phyloP scores from a whole-genome alignment of 2,113 vertebrate genomes.

The Taxidea taxus region DNA sequence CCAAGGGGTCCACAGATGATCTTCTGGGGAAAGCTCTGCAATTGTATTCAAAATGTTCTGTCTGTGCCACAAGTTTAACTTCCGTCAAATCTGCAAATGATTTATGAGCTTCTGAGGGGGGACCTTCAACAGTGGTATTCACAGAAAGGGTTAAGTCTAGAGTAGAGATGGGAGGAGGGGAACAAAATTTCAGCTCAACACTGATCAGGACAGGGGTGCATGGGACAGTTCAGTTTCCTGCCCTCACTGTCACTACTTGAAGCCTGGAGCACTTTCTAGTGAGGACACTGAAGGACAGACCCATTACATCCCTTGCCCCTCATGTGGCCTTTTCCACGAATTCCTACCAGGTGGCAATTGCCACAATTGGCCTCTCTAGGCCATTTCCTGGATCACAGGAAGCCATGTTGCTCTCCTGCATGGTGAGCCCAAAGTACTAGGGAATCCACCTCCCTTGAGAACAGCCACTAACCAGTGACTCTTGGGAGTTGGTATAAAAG shows the following conservation, averaged over 20 bases:
- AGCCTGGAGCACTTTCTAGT: not conserved
- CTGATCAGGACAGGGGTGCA: not conserved
- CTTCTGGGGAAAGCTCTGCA: not conserved
- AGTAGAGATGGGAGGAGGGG: not conserved
- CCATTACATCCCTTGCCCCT: not conserved
- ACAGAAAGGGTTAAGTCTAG: not conserved
- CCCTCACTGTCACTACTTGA: not conserved
- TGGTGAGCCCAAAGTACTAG: too few relatives aligned
- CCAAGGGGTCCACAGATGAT: not conserved
- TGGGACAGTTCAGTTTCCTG: too few relatives aligned
- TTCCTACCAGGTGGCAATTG: not conserved
- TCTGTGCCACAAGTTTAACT: not conserved
- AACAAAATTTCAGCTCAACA: not conserved
- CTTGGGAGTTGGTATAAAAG: not conserved
- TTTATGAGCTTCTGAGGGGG: too few relatives aligned
- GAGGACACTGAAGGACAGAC: not conserved
- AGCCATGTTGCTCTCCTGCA: not conserved
- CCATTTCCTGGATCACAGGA: not conserved
- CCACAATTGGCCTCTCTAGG: not conserved
- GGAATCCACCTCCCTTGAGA: fast-evolving
- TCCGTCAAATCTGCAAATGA: too few relatives aligned
- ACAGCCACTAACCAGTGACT: not conserved
- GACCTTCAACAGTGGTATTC: not conserved
- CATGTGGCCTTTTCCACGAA: not conserved
- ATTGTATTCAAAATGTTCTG: not conserved